phyloP scores from a whole-genome alignment of 2,797 vertebrate genomes.

The Liparis tanakae region DNA sequence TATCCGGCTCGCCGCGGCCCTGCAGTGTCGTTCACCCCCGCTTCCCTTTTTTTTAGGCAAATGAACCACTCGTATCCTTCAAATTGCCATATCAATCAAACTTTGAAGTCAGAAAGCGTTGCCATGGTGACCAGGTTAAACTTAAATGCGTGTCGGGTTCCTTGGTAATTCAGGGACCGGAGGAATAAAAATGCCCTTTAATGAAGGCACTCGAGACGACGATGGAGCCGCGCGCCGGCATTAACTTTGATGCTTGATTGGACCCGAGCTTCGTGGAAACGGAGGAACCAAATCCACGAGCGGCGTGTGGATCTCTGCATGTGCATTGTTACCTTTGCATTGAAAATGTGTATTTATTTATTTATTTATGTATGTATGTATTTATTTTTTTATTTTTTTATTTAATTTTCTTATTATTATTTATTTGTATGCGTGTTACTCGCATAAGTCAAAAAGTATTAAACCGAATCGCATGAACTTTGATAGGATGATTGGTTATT shows the following conservation, averaged over 20 bases:
- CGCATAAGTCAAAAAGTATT: too few species aligned
- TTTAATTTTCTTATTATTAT: too few species aligned
- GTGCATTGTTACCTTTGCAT: conserved; percentile 22
- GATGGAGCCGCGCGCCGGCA: conserved; percentile 44
- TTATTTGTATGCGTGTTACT: too few species aligned
- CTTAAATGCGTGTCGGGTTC: conserved; percentile 43
- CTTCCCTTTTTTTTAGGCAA: conserved; percentile 36
- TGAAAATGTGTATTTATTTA: too few species aligned
- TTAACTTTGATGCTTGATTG: conserved; percentile 63
- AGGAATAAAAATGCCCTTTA: conserved; percentile 65
- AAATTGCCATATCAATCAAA: conserved; percentile 51
- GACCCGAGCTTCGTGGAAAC: conserved; percentile 42
- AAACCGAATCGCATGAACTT: too few species aligned
- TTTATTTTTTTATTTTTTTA: too few species aligned
- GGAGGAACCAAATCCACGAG: conserved; percentile 26
- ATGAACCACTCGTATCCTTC: conserved; percentile 27
- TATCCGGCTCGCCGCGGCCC: conserved; percentile 19
- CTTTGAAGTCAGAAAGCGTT: conserved; percentile 47
- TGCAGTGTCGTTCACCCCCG: conserved; percentile 25
- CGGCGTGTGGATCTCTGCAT: background rate
- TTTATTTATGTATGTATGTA: too few species aligned
- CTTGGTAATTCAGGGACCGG: conserved; percentile 36
- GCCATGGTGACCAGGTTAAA: conserved; percentile 70
- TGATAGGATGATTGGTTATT: too few species aligned
- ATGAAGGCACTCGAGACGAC: conserved; percentile 74